These are phyloP conservation scores for Apogon talboti DNA, from an alignment of 2,797 vertebrate species.

Conservation along the genomic window DNA sequence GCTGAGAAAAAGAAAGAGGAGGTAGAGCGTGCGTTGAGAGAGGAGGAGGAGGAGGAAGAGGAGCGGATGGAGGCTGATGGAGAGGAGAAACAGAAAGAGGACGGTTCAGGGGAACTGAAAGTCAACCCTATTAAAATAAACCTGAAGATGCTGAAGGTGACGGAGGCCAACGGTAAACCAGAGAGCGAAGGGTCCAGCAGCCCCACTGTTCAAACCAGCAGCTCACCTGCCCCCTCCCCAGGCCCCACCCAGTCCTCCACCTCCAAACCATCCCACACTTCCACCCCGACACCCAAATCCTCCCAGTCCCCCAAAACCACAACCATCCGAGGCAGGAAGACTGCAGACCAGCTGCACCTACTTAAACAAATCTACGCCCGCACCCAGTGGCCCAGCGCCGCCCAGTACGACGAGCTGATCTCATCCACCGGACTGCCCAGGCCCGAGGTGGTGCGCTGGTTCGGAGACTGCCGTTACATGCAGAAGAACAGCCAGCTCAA, in stretches of 20 bases:
- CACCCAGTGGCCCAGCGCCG: conserved; percentile 91
- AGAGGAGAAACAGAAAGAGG: conserved; percentile 79
- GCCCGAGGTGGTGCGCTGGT: conserved; percentile 94
- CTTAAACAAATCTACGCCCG: conserved; percentile 91
- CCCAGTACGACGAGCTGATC: conserved; percentile 90
- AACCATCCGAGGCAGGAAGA: conserved; percentile 86
- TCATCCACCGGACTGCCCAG: conserved; percentile 90
- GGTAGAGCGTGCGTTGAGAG: conserved; percentile 75
- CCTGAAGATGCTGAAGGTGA: conserved; percentile 96
- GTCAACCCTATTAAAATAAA: conserved; percentile 99
- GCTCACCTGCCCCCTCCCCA: conserved; percentile 43
- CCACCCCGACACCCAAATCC: conserved; percentile 64
- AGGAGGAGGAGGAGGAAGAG: conserved; percentile 80
- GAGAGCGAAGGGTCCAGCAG: conserved; percentile 70
- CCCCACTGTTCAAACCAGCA: conserved; percentile 43
- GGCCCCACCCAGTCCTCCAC: conserved; percentile 26
- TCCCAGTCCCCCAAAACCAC: conserved; percentile 74
- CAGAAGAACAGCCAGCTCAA: conserved; percentile 93
- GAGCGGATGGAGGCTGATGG: conserved; percentile 79
- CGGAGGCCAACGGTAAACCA: conserved; percentile 88
- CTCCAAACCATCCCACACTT: conserved; percentile 54
- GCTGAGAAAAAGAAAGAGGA: conserved; percentile 86
- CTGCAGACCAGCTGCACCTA: conserved; percentile 89
- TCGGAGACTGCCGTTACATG: conserved; percentile 92
- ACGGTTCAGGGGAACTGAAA: conserved; percentile 84